Evolutionary conservation across 2,797 vertebrate species (phyloP).

Genomic region (Garrulus glandarius): DNA sequence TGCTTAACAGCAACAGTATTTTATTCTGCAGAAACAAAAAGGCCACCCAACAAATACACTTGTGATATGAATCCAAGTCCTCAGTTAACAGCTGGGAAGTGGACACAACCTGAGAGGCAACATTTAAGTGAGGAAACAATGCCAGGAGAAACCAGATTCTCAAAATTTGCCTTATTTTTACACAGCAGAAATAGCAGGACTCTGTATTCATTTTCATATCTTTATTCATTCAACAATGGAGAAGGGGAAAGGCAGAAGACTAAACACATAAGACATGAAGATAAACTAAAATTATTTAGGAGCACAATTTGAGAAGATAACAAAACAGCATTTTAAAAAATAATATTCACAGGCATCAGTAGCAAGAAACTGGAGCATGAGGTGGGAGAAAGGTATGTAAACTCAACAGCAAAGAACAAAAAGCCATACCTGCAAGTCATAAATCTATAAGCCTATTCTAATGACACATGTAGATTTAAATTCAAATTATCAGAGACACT

Average conservation of each 20-base stretch:
- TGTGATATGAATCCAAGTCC: neutral
- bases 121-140: neutral
- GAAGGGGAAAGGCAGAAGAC: neutral
- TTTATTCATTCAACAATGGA: slow-evolving; percentile 38
- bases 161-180: neutral
- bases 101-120: neutral
- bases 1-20: neutral
- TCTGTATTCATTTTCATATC: neutral
- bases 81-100: neutral
- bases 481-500: neutral
- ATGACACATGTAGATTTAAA: neutral
- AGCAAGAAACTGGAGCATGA: neutral
- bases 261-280: neutral
- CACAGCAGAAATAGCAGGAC: neutral
- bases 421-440: neutral
- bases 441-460: neutral
- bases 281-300: neutral
- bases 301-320: neutral
- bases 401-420: neutral
- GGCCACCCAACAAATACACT: neutral
- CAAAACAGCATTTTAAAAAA: neutral
- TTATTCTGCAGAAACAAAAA: neutral
- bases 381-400: neutral
- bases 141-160: neutral
- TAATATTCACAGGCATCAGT: neutral